Percentiles rank a stretch among this genome's conserved stretches.
phyloP scores from a whole-genome alignment of 2,113 vertebrate genomes.

The Phocoena phocoena region DNA sequence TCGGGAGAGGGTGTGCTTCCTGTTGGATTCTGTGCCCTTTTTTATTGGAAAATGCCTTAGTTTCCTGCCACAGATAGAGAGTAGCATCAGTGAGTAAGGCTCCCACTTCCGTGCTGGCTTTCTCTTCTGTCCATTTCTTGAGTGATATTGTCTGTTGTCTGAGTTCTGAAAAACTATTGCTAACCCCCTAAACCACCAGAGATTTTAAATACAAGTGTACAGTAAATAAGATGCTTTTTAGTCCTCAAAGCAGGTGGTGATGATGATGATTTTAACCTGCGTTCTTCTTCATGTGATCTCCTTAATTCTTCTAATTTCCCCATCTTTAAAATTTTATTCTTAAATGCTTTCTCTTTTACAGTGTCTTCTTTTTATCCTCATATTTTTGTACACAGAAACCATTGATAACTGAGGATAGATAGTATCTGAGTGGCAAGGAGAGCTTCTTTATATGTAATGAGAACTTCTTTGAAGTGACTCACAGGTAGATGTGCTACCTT shows the following conservation, averaged over 20 bases:
- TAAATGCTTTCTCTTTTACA: not conserved
- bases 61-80: conserved; percentile 2
- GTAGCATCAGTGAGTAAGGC: not conserved
- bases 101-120: not conserved
- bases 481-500: not conserved
- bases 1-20: not conserved
- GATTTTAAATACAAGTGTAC: not conserved
- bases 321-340: not conserved
- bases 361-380: not conserved
- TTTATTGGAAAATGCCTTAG: conserved; percentile 38
- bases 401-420: not conserved
- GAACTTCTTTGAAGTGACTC: conserved; percentile 15
- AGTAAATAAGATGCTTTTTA: not conserved
- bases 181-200: not conserved
- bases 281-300: not conserved
- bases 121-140: conserved; percentile 14
- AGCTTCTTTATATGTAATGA: not conserved
- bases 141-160: not conserved
- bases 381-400: not conserved
- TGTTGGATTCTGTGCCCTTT: not conserved
- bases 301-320: conserved; percentile 10
- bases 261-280: not conserved
- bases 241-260: not conserved
- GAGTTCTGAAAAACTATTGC: conserved; percentile 26
- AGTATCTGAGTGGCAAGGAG: not conserved